These are phyloP conservation scores for Nomia melanderi DNA, from an alignment of 1,140 invertebrate genomes.

Conservation along the genomic window DNA sequence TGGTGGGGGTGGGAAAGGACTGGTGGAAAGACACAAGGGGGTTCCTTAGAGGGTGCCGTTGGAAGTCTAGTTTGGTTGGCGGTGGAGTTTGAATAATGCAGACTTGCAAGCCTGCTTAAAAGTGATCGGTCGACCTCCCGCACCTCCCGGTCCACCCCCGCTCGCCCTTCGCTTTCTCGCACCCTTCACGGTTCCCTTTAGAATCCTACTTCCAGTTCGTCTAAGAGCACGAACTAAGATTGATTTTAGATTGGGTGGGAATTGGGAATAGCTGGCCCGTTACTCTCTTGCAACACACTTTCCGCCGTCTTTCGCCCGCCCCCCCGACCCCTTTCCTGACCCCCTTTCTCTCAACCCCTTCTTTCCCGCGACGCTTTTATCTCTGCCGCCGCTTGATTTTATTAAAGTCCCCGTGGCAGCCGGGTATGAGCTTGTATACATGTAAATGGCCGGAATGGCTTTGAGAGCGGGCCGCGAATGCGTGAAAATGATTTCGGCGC, in stretches of 20 bases:
- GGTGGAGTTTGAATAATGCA: constrained; percentile 80
- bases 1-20: neutral
- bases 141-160: neutral
- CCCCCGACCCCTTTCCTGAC: neutral
- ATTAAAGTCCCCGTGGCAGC: constrained; percentile 33
- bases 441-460: constrained; percentile 33
- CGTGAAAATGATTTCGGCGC: constrained; percentile 35
- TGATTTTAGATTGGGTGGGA: constrained; percentile 79
- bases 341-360: constrained; percentile 11
- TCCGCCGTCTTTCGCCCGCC: neutral
- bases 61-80: constrained; percentile 45
- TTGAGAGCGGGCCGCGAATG: constrained; percentile 16
- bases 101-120: constrained; percentile 77
- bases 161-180: neutral
- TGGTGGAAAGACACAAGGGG: constrained; percentile 47
- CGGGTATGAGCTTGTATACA: constrained; percentile 32
- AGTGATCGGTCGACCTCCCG: constrained; percentile 72
- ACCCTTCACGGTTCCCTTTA: constrained; percentile 36
- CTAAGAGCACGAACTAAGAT: constrained; percentile 78
- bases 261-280: constrained; percentile 74
- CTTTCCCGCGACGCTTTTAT: constrained; percentile 33
- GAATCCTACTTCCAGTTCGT: constrained; percentile 60
- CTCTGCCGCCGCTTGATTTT: constrained; percentile 39
- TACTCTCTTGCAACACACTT: constrained; percentile 49
- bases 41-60: constrained; percentile 45